phyloP scores from a whole-genome alignment of 2,888 invertebrate species.

The Vannuccia rotundouncinata region DNA sequence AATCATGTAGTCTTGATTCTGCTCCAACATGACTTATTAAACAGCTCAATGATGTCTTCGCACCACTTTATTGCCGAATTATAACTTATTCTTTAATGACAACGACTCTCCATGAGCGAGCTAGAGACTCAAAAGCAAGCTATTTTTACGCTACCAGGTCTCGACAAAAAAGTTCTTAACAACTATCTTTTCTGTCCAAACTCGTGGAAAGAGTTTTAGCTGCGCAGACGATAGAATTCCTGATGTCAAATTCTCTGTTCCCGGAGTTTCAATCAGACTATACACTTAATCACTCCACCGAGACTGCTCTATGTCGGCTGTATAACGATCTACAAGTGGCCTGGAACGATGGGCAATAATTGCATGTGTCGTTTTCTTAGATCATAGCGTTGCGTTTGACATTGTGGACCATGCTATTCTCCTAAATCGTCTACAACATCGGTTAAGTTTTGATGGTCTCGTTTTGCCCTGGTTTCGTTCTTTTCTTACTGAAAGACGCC shows the following conservation, averaged over 20 bases:
- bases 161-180: neutral
- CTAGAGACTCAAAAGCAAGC: neutral
- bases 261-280: neutral
- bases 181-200: neutral
- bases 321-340: neutral
- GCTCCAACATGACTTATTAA: neutral
- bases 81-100: neutral
- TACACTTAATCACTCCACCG: neutral
- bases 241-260: neutral
- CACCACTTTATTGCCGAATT: neutral
- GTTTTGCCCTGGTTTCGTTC: neutral
- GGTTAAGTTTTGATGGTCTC: neutral
- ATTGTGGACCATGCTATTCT: neutral
- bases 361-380: neutral
- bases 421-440: neutral
- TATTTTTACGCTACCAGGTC: neutral
- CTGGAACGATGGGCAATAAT: neutral
- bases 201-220: neutral
- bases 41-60: neutral
- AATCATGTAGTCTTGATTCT: neutral
- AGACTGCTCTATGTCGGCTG: neutral
- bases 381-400: neutral
- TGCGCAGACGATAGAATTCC: neutral
- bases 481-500: neutral
- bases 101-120: neutral